These are phyloP conservation scores for Drosophila mayri DNA, from an alignment of 1,140 invertebrate genomes.

Conservation along the genomic window DNA sequence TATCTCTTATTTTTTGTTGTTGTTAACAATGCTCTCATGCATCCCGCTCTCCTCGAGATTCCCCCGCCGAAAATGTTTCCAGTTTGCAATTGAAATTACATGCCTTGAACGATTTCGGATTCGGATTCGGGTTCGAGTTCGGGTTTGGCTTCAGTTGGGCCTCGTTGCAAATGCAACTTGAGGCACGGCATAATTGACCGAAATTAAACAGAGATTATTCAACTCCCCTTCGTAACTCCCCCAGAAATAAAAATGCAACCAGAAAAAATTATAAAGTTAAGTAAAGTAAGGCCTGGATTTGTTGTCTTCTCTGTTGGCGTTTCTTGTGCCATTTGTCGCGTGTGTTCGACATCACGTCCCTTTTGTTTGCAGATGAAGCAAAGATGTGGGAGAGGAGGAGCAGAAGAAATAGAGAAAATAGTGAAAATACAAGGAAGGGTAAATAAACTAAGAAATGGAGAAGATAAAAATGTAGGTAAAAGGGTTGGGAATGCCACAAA, in stretches of 20 bases:
- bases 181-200: conserved; percentile 74
- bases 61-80: conserved; percentile 15
- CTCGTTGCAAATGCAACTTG: conserved; percentile 42
- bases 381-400: conserved; percentile 1
- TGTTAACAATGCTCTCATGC: conserved; percentile 55
- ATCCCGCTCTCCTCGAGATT: conserved; percentile 4
- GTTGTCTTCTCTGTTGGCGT: conserved; percentile 15
- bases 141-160: conserved; percentile 6
- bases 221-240: conserved; percentile 43
- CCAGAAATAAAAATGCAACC: too few species aligned
- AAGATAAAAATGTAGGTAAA: not conserved
- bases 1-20: conserved; percentile 8
- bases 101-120: conserved; percentile 55
- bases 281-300: conserved; percentile 15
- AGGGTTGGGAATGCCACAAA: conserved; percentile 14
- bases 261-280: not conserved
- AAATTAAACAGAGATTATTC: conserved; percentile 80
- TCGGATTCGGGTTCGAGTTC: conserved; percentile 6
- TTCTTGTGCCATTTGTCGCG: conserved; percentile 37
- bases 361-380: conserved; percentile 36
- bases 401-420: not conserved
- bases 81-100: conserved; percentile 71
- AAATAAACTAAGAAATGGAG: not conserved
- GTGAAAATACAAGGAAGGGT: not conserved
- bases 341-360: conserved; percentile 72